Percentiles rank a stretch among this genome's conserved stretches.
phyloP scores from a whole-genome alignment of 2,113 vertebrate genomes.

The Junco hyemalis region DNA sequence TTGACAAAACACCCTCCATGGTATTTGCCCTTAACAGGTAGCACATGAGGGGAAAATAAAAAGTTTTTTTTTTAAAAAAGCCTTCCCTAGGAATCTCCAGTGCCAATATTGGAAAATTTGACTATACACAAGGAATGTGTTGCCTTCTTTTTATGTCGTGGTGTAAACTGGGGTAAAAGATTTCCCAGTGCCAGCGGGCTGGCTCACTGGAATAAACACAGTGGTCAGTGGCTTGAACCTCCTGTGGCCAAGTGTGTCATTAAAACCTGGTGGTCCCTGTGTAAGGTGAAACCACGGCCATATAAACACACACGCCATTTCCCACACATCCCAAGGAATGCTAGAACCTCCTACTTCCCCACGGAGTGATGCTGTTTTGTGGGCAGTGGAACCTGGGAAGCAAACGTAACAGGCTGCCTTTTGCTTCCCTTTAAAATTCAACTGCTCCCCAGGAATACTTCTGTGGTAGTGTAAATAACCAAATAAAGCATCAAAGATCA shows the following conservation, averaged over 20 bases:
- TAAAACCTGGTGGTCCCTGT: constrained; percentile 73
- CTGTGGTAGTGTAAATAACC: neutral
- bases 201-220: constrained; percentile 67
- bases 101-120: constrained; percentile 11
- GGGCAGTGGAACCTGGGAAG: constrained; percentile 37
- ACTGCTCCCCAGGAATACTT: neutral
- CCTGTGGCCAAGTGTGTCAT: constrained; percentile 69
- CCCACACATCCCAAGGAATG: constrained; percentile 66
- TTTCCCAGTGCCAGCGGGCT: constrained; percentile 51
- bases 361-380: constrained; percentile 50
- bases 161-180: constrained; percentile 65
- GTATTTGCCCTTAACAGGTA: constrained; percentile 42
- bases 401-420: constrained; percentile 33
- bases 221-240: constrained; percentile 72
- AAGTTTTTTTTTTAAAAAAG: neutral
- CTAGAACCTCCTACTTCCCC: constrained; percentile 47
- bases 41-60: neutral
- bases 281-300: constrained; percentile 74
- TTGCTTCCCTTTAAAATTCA: constrained; percentile 3
- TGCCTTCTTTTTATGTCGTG: constrained; percentile 32
- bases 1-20: neutral
- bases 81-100: neutral
- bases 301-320: constrained; percentile 69
- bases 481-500: constrained; percentile 2
- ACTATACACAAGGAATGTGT: constrained; percentile 60